phyloP scores from a whole-genome alignment of 2,888 invertebrate species.

The Ypsolopha sequella region DNA sequence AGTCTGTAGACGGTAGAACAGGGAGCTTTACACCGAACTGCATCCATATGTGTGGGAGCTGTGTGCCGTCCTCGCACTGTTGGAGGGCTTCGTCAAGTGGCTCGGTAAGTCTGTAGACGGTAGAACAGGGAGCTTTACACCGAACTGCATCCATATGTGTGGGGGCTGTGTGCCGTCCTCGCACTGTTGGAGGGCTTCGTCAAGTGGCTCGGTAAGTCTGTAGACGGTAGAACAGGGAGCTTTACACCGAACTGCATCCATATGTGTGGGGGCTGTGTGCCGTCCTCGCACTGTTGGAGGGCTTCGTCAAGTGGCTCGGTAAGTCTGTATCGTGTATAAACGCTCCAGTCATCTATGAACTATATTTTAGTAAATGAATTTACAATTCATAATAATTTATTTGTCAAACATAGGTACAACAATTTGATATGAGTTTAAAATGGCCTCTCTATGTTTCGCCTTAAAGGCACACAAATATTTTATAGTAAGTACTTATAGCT shows the following conservation, averaged over 20 bases:
- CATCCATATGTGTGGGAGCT: slow-evolving; percentile 98
- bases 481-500: too few species aligned
- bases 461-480: too few species aligned
- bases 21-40: slow-evolving; percentile 89
- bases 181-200: slow-evolving; percentile 91
- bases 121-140: slow-evolving; percentile 78
- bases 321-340: too few species aligned
- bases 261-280: slow-evolving; percentile 97
- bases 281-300: slow-evolving; percentile 88
- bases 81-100: slow-evolving; percentile 95
- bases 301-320: slow-evolving; percentile 95
- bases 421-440: too few species aligned
- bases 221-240: slow-evolving; percentile 69
- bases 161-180: slow-evolving; percentile 94
- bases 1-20: slow-evolving; percentile 26
- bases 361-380: too few species aligned
- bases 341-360: too few species aligned
- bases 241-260: slow-evolving; percentile 92
- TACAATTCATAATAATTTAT: too few species aligned
- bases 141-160: slow-evolving; percentile 95
- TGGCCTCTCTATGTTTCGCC: too few species aligned
- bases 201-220: slow-evolving; percentile 88
- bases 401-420: too few species aligned
- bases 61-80: slow-evolving; percentile 87
- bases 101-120: slow-evolving; percentile 82